Evolutionary conservation across 1,140 invertebrate genomes (phyloP).

Genomic region (Sminthurides bifidus): DNA sequence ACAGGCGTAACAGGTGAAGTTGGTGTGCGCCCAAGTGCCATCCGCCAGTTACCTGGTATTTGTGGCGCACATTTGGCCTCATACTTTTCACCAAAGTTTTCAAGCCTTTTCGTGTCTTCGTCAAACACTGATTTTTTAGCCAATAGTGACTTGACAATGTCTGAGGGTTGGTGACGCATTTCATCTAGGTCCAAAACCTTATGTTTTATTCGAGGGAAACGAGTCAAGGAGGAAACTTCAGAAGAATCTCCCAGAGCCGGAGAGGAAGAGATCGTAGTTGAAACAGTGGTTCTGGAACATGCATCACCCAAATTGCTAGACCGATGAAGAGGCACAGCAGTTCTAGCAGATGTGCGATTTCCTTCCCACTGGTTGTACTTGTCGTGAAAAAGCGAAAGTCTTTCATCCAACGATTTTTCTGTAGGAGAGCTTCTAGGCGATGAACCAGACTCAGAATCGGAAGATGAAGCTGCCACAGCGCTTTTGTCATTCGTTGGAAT

Average conservation of each 20-base stretch:
- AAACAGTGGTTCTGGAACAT: too few species aligned
- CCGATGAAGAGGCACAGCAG: not conserved
- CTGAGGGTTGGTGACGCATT: slow-evolving; percentile 63
- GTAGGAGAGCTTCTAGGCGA: slow-evolving; percentile 36
- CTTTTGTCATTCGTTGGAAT: too few species aligned
- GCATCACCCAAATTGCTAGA: too few species aligned
- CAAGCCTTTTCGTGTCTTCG: slow-evolving; percentile 83
- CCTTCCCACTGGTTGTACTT: slow-evolving; percentile 84
- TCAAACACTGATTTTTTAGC: slow-evolving; percentile 89
- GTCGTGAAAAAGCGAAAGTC: slow-evolving; percentile 77
- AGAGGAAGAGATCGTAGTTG: too few species aligned
- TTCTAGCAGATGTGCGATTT: slow-evolving; percentile 38
- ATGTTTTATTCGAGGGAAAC: slow-evolving; percentile 45
- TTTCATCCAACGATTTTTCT: slow-evolving; percentile 57
- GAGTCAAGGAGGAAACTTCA: slow-evolving; percentile 41
- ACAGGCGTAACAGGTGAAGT: slow-evolving; percentile 15
- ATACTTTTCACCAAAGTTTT: slow-evolving; percentile 77
- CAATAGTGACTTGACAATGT: slow-evolving; percentile 81
- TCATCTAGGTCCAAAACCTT: slow-evolving; percentile 57
- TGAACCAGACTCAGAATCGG: slow-evolving; percentile 35
- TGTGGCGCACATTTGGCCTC: slow-evolving; percentile 52
- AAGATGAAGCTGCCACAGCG: slow-evolving; percentile 33
- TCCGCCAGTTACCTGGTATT: slow-evolving; percentile 6
- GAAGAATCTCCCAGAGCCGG: slow-evolving; percentile 48
- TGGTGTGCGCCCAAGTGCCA: slow-evolving; percentile 11